Base-by-base conservation (phyloP, 2,888 invertebrate species). In the Actias luna region DNA sequence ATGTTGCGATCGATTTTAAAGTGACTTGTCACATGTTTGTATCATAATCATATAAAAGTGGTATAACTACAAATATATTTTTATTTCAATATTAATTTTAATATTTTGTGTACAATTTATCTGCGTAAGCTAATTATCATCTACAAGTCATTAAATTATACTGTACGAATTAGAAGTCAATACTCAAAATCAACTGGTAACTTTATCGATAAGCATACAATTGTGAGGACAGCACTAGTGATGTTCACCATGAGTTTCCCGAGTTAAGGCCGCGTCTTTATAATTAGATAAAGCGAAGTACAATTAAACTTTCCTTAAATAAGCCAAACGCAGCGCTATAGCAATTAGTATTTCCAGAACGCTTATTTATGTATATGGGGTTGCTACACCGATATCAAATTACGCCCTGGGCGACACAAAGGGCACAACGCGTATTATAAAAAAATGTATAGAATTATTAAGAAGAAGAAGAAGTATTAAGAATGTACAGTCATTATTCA, bases 241-340 rank as follows among this genome's bases (percentile, higher is more conserved):
- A n/a, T 50, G 29, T 59, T 74, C 76, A 67, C 73, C 72, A 70
- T 74, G 69, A 69, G 67, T 66, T 66, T 74, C 66, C 67, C 70
- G 79, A 83, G 82, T 79, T 82, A 80, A 86, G 84, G 80, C 74
- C 74, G 78, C 82, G 86, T 87, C 88, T 89, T 88, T 82, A 85
- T 92, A 92, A 92, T 92, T 92, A 87, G 88, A 92, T 92, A 86
- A 87, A 87, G 87, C 79, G 87, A 80, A 83, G 84, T 80, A 84
- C 88, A 89, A 92, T 91, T 88, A 90, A 92, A 92, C 88, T 89
- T 88, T 82, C 85, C 87, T 89, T 90, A 89, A 91, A 91, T 89
- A 89, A 90, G 87, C 87, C 88, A 89, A 89, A 85, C 83, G 80
- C 76, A 73, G 79, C 73, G 80, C 78, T 80, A 82, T 75, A 81